Evolutionary conservation across 2,888 invertebrate genomes (phyloP).

Genomic region (Stenodera caucasica): DNA sequence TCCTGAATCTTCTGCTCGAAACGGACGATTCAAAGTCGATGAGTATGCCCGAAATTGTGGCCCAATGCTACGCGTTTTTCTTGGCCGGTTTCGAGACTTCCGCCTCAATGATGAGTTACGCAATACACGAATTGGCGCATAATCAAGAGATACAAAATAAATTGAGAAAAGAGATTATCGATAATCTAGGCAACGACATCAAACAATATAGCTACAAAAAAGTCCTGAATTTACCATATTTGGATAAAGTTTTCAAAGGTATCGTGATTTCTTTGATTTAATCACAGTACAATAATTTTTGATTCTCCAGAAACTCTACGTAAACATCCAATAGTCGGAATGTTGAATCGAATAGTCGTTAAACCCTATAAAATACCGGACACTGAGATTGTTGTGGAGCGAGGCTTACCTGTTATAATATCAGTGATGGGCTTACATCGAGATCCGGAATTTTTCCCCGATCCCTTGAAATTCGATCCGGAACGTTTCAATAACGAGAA

Average conservation of each 20-base stretch:
- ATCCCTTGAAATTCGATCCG: conserved; percentile 25
- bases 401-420: conserved; percentile 18
- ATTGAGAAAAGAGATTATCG: conserved; percentile 15
- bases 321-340: conserved; percentile 21
- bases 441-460: conserved; percentile 23
- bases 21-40: conserved; percentile 12
- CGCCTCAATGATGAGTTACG: conserved; percentile 12
- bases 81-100: conserved; percentile 18
- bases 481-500: conserved; percentile 15
- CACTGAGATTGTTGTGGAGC: conserved; percentile 18
- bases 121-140: conserved; percentile 17
- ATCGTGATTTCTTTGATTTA: neutral
- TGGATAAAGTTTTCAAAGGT: conserved; percentile 19
- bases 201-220: conserved; percentile 14
- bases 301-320: conserved; percentile 26
- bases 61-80: conserved; percentile 16
- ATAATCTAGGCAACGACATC: conserved; percentile 14
- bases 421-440: conserved; percentile 16
- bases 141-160: conserved; percentile 16
- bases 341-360: conserved; percentile 23
- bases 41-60: conserved; percentile 13
- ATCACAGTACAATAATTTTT: neutral
- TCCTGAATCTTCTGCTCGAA: conserved; percentile 15
- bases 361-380: conserved; percentile 25
- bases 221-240: conserved; percentile 14